Percentiles rank a stretch among this genome's conserved stretches.
phyloP scores from a whole-genome alignment of 1,140 invertebrate genomes.

The Hyposmocoma kahamanoa region DNA sequence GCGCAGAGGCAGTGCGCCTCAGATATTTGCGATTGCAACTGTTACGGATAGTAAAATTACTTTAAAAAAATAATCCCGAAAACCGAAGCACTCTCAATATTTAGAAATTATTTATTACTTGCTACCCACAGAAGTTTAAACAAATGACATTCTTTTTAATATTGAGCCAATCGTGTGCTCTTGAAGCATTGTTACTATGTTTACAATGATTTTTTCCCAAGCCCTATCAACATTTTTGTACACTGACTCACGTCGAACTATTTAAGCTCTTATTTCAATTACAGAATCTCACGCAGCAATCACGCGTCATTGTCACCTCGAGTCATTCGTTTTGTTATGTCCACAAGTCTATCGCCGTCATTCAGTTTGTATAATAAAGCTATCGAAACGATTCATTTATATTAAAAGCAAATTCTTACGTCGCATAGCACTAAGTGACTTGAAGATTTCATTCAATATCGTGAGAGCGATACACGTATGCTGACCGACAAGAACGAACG shows the following conservation, averaged over 20 bases:
- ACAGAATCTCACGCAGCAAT: slow-evolving; percentile 60
- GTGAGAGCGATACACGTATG: slow-evolving; percentile 54
- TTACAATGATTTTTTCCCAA: slow-evolving; percentile 11
- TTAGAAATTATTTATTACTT: too few species aligned
- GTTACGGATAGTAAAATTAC: too few species aligned
- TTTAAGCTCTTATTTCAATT: slow-evolving; percentile 58
- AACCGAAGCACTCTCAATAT: too few species aligned
- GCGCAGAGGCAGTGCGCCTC: too few species aligned
- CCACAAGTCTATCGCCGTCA: slow-evolving; percentile 39
- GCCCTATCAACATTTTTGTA: slow-evolving; percentile 51
- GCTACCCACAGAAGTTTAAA: too few species aligned
- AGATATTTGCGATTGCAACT: too few species aligned
- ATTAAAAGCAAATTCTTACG: slow-evolving; percentile 62
- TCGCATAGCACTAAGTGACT: slow-evolving; percentile 54
- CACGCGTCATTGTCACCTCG: slow-evolving; percentile 61
- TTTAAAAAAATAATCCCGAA: too few species aligned
- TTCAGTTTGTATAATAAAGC: slow-evolving; percentile 50
- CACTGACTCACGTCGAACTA: slow-evolving; percentile 46
- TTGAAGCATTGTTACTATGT: neutral
- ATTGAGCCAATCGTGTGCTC: neutral
- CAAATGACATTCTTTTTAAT: neutral
- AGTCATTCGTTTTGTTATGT: slow-evolving; percentile 44
- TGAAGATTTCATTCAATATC: slow-evolving; percentile 59
- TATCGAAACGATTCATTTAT: slow-evolving; percentile 55
- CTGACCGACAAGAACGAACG: slow-evolving; percentile 35